Evolutionary conservation across 2,888 invertebrate genomes (phyloP).

Genomic region (Dryomyza anilis): DNA sequence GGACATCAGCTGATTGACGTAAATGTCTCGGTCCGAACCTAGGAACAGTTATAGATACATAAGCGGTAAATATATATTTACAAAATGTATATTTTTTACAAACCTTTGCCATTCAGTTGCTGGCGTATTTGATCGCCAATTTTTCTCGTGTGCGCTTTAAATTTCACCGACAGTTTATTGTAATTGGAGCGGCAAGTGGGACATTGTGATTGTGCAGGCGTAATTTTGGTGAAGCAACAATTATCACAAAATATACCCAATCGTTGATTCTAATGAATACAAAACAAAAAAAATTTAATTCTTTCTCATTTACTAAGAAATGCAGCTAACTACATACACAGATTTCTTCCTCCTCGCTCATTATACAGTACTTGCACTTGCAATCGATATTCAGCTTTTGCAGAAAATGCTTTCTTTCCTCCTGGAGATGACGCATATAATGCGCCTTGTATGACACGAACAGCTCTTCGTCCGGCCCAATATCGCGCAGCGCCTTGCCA

Average conservation of each 20-base stretch:
- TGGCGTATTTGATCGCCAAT: constrained; percentile 32
- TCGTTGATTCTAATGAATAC: constrained; percentile 32
- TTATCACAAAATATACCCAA: constrained; percentile 35
- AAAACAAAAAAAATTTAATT: too few species aligned
- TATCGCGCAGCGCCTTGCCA: constrained; percentile 34
- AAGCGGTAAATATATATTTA: not conserved
- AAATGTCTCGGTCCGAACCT: constrained; percentile 36
- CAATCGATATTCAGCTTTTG: constrained; percentile 23
- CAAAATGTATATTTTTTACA: not conserved
- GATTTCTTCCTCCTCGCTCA: constrained; percentile 16
- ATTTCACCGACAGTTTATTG: constrained; percentile 30
- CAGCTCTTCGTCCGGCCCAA: constrained; percentile 37
- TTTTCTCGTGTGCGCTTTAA: constrained; percentile 29
- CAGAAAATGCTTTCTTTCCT: constrained; percentile 22
- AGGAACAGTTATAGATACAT: not conserved
- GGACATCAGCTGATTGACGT: constrained; percentile 37
- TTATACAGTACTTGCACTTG: constrained; percentile 30
- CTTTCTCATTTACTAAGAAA: not conserved
- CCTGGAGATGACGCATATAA: constrained; percentile 17
- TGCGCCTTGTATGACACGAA: constrained; percentile 37
- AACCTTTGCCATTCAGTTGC: constrained; percentile 17
- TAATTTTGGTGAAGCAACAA: constrained; percentile 30
- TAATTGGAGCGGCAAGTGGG: constrained; percentile 33
- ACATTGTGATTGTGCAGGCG: constrained; percentile 32
- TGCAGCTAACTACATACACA: constrained; percentile 16